These are phyloP conservation scores for Brachionus calyciflorus DNA, from an alignment of 1,140 invertebrate species.

Conservation along the genomic window DNA sequence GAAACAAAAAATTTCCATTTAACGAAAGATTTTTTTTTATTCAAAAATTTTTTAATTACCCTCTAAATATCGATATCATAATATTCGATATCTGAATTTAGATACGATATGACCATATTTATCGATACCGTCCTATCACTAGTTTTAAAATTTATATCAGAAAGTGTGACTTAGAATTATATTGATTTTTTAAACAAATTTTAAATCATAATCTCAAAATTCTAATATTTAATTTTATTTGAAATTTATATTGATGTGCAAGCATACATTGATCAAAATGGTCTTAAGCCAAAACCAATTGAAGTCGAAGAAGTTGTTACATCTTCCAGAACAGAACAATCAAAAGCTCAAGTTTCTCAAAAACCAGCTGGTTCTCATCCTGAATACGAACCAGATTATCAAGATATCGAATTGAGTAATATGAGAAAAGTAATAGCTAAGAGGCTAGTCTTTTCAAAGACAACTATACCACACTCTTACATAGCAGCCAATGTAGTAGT, in stretches of 20 bases:
- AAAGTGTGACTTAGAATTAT: no score
- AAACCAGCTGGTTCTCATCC: constrained; percentile 17
- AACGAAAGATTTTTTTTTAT: no score
- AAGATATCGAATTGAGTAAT: constrained; percentile 17
- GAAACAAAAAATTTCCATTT: no score
- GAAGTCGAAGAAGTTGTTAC: neutral
- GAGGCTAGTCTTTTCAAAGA: constrained; percentile 42
- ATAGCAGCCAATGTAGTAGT: constrained; percentile 80
- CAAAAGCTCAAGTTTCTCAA: neutral
- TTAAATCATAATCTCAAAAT: neutral
- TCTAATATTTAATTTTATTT: constrained; percentile 23
- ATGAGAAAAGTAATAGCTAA: constrained; percentile 46
- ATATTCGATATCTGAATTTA: no score
- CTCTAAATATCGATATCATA: no score
- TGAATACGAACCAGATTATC: constrained; percentile 21
- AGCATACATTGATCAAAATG: constrained; percentile 37
- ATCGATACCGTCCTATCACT: no score
- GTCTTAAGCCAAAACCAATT: neutral
- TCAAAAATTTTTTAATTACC: no score
- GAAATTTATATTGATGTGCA: constrained; percentile 37
- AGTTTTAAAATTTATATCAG: no score
- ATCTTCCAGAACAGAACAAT: neutral
- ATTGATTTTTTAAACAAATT: neutral
- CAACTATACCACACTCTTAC: constrained; percentile 92
- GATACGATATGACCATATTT: no score